These are phyloP conservation scores for Neoniphon sammara DNA, from an alignment of 2,797 vertebrate species.

Conservation along the genomic window DNA sequence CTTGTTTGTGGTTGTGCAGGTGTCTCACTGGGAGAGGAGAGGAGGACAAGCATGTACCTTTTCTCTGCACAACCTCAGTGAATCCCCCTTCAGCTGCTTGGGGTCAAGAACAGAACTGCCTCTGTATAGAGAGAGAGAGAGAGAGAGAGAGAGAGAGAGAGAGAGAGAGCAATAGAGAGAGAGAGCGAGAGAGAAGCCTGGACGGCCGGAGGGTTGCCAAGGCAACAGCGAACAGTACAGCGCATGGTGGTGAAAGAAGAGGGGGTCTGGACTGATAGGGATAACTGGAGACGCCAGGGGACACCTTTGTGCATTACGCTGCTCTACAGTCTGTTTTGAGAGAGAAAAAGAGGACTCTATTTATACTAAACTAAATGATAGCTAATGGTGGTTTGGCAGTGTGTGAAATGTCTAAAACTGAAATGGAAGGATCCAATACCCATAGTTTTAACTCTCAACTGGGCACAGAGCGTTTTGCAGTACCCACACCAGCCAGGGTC, in stretches of 20 bases:
- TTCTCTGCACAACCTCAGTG: constrained; percentile 62
- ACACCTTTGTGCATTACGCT: constrained; percentile 77
- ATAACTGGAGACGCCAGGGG: constrained; percentile 73
- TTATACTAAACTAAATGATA: constrained; percentile 52
- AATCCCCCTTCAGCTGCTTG: constrained; percentile 74
- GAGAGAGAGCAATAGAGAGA: constrained; percentile 21
- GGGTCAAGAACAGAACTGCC: constrained; percentile 74
- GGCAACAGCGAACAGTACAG: constrained; percentile 79
- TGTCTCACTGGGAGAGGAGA: constrained; percentile 46
- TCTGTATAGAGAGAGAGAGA: constrained; percentile 60
- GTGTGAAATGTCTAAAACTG: constrained; percentile 42
- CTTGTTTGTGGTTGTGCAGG: constrained; percentile 18
- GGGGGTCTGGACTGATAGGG: constrained; percentile 67
- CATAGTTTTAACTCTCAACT: constrained; percentile 35
- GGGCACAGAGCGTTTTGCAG: constrained; percentile 39
- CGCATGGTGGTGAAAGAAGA: constrained; percentile 72
- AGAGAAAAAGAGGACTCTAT: constrained; percentile 16
- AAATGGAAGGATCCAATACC: constrained; percentile 50
- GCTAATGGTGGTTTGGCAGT: constrained; percentile 50
- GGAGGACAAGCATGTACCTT: constrained; percentile 64
- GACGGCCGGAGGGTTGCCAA: constrained; percentile 76
- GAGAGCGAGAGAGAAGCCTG: constrained; percentile 55
- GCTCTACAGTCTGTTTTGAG: constrained; percentile 54
- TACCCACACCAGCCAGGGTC: constrained; percentile 36
- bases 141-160: constrained; percentile 32